Conservation (phyloP, 2,113 vertebrate genomes). For the Struthio camelus region DNA sequence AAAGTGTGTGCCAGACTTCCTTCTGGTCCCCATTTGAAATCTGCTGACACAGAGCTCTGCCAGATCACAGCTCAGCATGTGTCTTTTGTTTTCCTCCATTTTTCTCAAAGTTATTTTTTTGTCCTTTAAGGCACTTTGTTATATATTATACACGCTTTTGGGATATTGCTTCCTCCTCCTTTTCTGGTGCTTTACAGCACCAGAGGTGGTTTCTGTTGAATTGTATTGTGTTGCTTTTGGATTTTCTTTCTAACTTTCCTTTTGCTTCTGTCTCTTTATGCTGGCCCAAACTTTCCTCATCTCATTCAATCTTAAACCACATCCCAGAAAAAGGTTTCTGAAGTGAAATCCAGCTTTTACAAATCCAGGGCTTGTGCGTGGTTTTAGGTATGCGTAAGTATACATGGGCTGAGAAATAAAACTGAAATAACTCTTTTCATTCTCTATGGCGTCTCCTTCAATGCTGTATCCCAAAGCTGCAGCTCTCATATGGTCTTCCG, state of each 20-base stretch:
- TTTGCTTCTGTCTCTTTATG: not conserved
- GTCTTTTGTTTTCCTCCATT: not conserved
- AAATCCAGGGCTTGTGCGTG: not conserved
- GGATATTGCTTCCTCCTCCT: not conserved
- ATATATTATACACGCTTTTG: not conserved
- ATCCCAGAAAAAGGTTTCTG: not conserved
- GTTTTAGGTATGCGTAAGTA: not conserved
- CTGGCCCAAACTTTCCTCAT: not conserved
- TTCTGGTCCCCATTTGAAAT: not conserved
- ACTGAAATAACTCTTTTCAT: not conserved
- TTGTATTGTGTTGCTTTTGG: not conserved
- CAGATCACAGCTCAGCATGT: not conserved
- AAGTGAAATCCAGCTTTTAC: not conserved
- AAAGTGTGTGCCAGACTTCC: not conserved
- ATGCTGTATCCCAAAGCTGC: not conserved
- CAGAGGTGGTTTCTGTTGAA: not conserved
- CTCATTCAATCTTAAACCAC: not conserved
- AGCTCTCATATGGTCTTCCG: not conserved
- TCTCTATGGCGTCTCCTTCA: not conserved
- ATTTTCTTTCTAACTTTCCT: not conserved
- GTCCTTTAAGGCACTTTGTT: not conserved
- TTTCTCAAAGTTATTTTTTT: not conserved
- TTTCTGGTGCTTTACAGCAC: not conserved
- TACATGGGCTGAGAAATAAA: not conserved
- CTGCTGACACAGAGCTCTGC: not conserved